phyloP scores from a whole-genome alignment of 2,113 vertebrate genomes.

The Octodon degus region DNA sequence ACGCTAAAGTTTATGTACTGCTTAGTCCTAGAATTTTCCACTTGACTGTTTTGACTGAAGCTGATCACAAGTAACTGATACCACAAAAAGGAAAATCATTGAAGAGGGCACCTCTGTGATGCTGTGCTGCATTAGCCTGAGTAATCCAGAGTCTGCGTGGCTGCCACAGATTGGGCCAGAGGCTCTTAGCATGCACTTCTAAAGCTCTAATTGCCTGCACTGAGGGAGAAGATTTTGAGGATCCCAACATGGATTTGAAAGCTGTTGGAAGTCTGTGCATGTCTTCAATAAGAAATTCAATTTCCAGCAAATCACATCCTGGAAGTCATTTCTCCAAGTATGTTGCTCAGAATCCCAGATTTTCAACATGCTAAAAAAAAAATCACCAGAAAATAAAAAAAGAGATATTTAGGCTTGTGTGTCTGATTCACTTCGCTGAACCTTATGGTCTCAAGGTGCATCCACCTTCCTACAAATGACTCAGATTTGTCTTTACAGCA shows the following conservation, averaged over 20 bases:
- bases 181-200: not conserved
- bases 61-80: not conserved
- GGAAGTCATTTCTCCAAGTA: not conserved
- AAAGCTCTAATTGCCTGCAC: not conserved
- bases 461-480: not conserved
- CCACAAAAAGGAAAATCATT: not conserved
- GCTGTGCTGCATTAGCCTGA: not conserved
- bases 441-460: not conserved
- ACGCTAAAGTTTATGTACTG: not conserved
- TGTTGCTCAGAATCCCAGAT: not conserved
- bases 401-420: not conserved
- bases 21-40: not conserved
- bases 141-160: not conserved
- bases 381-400: not conserved
- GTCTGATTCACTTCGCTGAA: not conserved
- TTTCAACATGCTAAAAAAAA: not conserved
- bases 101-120: not conserved
- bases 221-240: not conserved
- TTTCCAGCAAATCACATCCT: not conserved
- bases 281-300: not conserved
- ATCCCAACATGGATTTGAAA: constrained; percentile 6
- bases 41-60: not conserved
- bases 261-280: not conserved
- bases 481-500: not conserved
- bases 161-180: not conserved